phyloP scores from a whole-genome alignment of 2,888 invertebrate genomes.

The Tineola bisselliella region DNA sequence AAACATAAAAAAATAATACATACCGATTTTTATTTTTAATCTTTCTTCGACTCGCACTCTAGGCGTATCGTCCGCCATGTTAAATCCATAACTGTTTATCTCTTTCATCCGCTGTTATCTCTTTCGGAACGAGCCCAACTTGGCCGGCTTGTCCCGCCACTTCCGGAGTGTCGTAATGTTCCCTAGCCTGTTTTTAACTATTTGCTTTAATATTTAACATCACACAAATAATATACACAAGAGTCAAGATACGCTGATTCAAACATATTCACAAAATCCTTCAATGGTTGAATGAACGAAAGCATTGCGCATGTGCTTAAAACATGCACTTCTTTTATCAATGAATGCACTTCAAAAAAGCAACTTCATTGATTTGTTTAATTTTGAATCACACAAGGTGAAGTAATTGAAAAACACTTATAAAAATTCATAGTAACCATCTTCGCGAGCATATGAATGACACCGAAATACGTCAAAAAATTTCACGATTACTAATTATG shows the following conservation, averaged over 20 bases:
- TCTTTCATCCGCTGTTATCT: slow-evolving; percentile 69
- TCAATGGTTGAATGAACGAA: slow-evolving; percentile 6
- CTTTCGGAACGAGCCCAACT: slow-evolving; percentile 62
- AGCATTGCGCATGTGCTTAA: slow-evolving; percentile 52
- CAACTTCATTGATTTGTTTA: neutral
- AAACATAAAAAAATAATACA: slow-evolving; percentile 44
- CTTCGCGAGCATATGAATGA: neutral
- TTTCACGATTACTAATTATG: neutral
- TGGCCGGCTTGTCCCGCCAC: slow-evolving; percentile 63
- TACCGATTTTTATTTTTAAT: slow-evolving; percentile 94
- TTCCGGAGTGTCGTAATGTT: slow-evolving; percentile 68
- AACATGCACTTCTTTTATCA: slow-evolving; percentile 49
- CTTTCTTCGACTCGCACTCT: slow-evolving; percentile 92
- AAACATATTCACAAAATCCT: neutral
- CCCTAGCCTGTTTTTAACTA: slow-evolving; percentile 39
- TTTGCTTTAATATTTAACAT: slow-evolving; percentile 24
- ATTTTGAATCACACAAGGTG: neutral
- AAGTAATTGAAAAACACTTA: neutral
- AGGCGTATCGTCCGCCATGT: slow-evolving; percentile 92
- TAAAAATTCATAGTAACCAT: neutral
- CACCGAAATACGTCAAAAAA: neutral
- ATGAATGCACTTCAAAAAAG: slow-evolving; percentile 41
- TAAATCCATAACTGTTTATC: slow-evolving; percentile 82
- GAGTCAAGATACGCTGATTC: neutral
- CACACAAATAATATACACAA: neutral